These are phyloP conservation scores for Fragum sueziense DNA, from an alignment of 2,888 invertebrate species.

Conservation along the genomic window DNA sequence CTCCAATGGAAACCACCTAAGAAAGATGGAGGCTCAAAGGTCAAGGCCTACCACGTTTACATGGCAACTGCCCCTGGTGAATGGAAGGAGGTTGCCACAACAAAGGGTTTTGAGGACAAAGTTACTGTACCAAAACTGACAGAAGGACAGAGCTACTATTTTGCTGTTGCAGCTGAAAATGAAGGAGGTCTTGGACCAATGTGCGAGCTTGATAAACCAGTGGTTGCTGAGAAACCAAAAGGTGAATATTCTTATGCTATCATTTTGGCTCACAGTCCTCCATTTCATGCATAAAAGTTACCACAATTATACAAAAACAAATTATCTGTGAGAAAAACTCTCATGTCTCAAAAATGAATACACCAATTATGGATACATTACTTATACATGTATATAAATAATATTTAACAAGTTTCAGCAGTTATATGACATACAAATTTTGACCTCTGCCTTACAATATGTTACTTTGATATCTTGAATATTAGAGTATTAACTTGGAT, in stretches of 20 bases:
- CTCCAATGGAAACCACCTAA: slow-evolving; percentile 80
- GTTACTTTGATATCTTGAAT: no score
- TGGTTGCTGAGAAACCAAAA: slow-evolving; percentile 72
- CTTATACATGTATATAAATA: no score
- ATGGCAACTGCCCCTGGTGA: slow-evolving; percentile 59
- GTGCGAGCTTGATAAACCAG: slow-evolving; percentile 64
- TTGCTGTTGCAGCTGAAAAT: slow-evolving; percentile 93
- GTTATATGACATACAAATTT: no score
- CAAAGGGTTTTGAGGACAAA: slow-evolving; percentile 65
- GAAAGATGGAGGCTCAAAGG: slow-evolving; percentile 76
- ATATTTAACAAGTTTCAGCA: no score
- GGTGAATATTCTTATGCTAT: slow-evolving; percentile 29
- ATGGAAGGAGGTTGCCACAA: slow-evolving; percentile 71
- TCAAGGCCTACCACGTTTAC: slow-evolving; percentile 70
- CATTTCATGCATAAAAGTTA: no score
- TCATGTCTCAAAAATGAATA: no score
- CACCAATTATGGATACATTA: no score
- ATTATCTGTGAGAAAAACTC: no score
- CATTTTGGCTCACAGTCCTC: no score
- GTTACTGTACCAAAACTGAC: slow-evolving; percentile 65
- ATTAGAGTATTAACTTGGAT: no score
- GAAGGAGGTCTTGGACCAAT: slow-evolving; percentile 86
- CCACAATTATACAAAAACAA: no score
- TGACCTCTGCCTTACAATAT: no score
- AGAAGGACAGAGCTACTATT: slow-evolving; percentile 86